Base-by-base conservation (phyloP, 2,113 vertebrate species). In the Lathamus discolor region DNA sequence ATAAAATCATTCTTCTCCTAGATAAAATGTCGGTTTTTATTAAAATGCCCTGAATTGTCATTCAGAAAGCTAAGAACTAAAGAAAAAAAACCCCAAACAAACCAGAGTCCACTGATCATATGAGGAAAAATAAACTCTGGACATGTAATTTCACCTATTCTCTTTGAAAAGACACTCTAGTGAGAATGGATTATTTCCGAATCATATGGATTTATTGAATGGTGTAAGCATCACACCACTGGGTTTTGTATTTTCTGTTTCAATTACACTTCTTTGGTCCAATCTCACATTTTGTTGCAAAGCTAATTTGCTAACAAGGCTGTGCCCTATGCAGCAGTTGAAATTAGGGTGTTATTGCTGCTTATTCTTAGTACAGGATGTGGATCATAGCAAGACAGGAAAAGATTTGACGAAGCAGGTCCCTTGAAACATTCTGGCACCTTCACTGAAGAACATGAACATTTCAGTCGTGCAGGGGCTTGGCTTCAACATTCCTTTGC, bases 271-370 rank as follows among this genome's bases (percentile, higher is more conserved):
- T 33, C 29, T 73, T 72, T n/a, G 46, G 46, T 83, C 14, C 57
- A 68, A 25, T 44, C 22, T 80, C 64, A 54, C 2, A 43, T n/a
- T 76, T 27, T 79, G 20, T 29, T 70, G 54, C 9, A 86, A 90
- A 90, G 77, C 28, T 14, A 33, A 69, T n/a, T 90, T 52, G 7
- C 54, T 73, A 66, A 33, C 11, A 25, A 70, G 18, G 8, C 22
- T 15, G 63, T 29, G 39, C 37, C 13, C 43, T 39, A 9, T 4
- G 2, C 35, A 62, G 52, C 0, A 0, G 11, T 20, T 61, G 48
- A 85, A 93, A 78, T 61, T 44, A 72, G 8, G 13, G 37, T 61
- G 17, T 46, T 82, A 43, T 19, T 72, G 46, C 17, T 72, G 19
- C 29, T 80, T n/a, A 57, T 76, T 76, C 39, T 69, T 85, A 17